phyloP scores from a whole-genome alignment of 1,140 invertebrate genomes.

The Ericerus pela region DNA sequence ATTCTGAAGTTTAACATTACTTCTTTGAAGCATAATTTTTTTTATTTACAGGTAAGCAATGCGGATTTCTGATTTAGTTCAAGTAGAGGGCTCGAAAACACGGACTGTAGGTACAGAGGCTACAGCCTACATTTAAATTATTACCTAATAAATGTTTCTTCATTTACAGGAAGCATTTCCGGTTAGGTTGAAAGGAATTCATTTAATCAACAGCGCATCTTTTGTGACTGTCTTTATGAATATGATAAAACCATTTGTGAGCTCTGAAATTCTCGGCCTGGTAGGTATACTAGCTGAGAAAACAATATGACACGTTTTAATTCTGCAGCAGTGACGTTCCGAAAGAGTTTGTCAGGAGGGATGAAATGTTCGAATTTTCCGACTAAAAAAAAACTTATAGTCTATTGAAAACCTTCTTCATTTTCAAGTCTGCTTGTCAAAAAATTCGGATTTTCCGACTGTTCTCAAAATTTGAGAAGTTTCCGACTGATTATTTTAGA shows the following conservation, averaged over 20 bases:
- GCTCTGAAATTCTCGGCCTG: constrained; percentile 18
- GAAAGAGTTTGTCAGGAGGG: not conserved
- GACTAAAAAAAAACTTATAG: no score
- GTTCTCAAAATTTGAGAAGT: no score
- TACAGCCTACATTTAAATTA: no score
- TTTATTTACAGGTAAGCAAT: constrained; percentile 18
- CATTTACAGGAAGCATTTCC: constrained; percentile 22
- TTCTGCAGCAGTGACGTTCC: not conserved
- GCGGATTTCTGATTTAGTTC: no score
- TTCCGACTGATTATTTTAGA: no score
- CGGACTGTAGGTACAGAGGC: no score
- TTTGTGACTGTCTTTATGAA: constrained; percentile 21
- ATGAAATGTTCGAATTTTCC: no score
- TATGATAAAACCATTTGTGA: constrained; percentile 21
- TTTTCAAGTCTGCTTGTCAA: not conserved
- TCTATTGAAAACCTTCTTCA: not conserved
- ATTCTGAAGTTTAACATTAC: constrained; percentile 9
- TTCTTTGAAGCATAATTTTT: constrained; percentile 15
- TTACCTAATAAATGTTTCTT: not conserved
- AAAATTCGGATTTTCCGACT: no score
- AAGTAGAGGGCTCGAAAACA: no score
- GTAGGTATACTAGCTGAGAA: constrained; percentile 15
- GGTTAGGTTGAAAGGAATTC: constrained; percentile 20
- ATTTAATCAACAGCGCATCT: constrained; percentile 18
- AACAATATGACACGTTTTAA: not conserved